Conservation (phyloP, 1,140 invertebrate species). For the Ectropis grisescens region DNA sequence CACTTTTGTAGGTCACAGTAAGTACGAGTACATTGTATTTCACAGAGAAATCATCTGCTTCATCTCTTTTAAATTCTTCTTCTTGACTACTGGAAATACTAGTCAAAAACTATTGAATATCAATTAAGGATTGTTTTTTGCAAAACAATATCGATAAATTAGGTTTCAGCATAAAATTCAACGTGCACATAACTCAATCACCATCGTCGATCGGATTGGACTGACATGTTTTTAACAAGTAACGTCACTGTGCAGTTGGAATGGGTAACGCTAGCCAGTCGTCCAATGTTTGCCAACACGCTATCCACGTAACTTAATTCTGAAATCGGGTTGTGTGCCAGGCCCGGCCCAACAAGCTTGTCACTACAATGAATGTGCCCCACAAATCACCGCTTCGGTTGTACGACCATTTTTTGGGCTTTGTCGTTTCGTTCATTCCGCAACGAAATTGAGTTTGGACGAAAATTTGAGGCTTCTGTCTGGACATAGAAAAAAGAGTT, state of each 20-base stretch:
- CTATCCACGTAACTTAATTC: conserved; percentile 19
- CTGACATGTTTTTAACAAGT: conserved; percentile 44
- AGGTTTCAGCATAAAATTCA: no score
- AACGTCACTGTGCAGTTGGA: conserved; percentile 11
- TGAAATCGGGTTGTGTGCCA: conserved; percentile 34
- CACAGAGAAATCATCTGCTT: no score
- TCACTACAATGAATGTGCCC: conserved; percentile 59
- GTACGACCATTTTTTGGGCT: conserved; percentile 49
- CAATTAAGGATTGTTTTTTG: no score
- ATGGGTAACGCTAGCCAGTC: conserved; percentile 1
- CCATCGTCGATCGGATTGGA: conserved; percentile 47
- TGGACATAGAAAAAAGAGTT: conserved; percentile 15
- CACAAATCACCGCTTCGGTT: conserved; percentile 59
- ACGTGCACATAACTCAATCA: conserved; percentile 61
- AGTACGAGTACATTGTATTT: no score
- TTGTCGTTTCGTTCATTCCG: conserved; percentile 53
- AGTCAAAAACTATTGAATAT: no score
- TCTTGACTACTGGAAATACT: no score
- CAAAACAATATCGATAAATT: no score
- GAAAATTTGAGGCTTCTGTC: conserved; percentile 35
- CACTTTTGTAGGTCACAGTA: no score
- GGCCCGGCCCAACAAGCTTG: conserved; percentile 41
- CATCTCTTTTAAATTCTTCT: no score
- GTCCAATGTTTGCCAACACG: conserved; percentile 26
- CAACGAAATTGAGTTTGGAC: conserved; percentile 52